Evolutionary conservation across 2,113 vertebrate species (phyloP), one percentile per base, ranked within the genome.

Genomic region (Salvelinus sp.): DNA sequence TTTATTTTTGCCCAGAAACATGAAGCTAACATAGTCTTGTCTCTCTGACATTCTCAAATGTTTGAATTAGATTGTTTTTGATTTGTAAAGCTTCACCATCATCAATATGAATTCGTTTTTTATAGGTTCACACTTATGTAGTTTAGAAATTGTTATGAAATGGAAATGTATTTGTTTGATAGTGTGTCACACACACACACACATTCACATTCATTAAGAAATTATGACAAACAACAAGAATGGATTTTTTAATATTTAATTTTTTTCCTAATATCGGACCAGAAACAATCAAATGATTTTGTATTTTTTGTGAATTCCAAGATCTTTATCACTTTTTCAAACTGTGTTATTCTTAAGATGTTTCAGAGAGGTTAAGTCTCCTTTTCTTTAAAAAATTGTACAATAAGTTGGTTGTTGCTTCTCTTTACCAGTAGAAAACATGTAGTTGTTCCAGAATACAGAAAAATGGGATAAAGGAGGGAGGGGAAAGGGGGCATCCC

Each of bases 381-480:
- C 65, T 54, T 81, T 54, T 78, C 65, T 75, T 78, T 73, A 76
- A 28, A 65, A 65, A 65, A 65, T 27, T 18, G 25, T 27, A 77
- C 48, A 76, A 80, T 33, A 73, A 81, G 58, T 54, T 14, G 23
- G 10, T 72, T 73, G 47, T 76, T 85, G 87, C 70, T 81, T 79
- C 33, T 89, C 65, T 76, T 82, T 69, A 69, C 82, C 79, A 80
- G 88, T 89, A 87, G 81, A 91, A 89, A 88, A 86, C 76, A 81
- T 75, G 62, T 70, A n/a, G 82, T 71, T 73, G 74, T 82, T 83
- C 82, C 76, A 82, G 69, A 57, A 57, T 74, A 38, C 38, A 22
- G 70, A 74, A 67, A 74, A 54, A 25, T 71, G 47, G 47, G 14
- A 23, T 6, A 20, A 25, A 81, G 74, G 73, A 68, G 58, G 58